A percentile compares a stretch with the other conserved stretches of the same genome.
Evolutionary conservation across 2,113 vertebrate genomes (phyloP).

Genomic region (Ceyx cyanopectus): DNA sequence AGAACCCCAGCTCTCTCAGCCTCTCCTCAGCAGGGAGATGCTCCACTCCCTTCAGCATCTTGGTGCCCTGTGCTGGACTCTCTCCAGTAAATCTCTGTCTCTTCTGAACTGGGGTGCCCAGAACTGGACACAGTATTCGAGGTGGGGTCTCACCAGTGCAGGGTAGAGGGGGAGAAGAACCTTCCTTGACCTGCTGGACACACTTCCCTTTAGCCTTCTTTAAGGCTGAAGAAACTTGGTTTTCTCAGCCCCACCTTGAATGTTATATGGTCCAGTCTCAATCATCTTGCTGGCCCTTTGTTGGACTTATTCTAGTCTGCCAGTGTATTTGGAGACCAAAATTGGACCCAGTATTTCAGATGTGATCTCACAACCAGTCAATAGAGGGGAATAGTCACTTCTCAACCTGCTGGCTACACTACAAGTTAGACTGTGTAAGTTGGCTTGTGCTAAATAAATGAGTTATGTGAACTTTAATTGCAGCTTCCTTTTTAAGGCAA

Average conservation of each 20-base stretch:
- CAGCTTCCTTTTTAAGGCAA: neutral
- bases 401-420: neutral
- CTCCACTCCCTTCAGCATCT: too few species aligned
- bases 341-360: neutral
- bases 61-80: too few species aligned
- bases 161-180: too few species aligned
- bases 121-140: too few species aligned
- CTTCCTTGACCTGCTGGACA: too few species aligned
- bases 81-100: too few species aligned
- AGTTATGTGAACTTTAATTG: conserved; percentile 1
- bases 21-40: too few species aligned
- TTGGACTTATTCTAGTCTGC: neutral
- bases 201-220: neutral
- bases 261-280: neutral
- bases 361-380: neutral
- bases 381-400: neutral
- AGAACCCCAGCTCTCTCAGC: too few species aligned
- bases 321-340: neutral
- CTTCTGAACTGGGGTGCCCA: too few species aligned
- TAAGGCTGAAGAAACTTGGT: neutral
- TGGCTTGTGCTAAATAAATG: neutral
- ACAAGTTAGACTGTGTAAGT: neutral
- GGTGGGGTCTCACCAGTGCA: too few species aligned
- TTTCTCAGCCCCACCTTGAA: neutral
- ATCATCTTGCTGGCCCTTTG: neutral